Evolutionary conservation across 1,140 invertebrate species (phyloP).

Genomic region (Lordiphosa stackelbergi): DNA sequence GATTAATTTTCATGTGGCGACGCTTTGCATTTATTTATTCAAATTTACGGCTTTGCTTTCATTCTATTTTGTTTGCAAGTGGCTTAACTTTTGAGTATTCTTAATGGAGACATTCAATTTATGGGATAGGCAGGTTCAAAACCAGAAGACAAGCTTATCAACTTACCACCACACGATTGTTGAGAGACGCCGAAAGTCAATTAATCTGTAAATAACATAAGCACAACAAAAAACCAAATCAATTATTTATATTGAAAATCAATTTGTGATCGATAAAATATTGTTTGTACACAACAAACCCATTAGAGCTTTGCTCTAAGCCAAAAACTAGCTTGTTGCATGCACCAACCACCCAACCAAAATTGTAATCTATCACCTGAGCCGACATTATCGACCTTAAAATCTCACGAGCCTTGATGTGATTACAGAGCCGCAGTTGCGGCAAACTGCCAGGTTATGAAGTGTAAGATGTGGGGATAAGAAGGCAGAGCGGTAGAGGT

Average conservation of each 20-base stretch:
- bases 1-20: constrained; percentile 48
- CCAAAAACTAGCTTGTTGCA: constrained; percentile 1
- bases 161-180: too few species aligned
- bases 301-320: constrained; percentile 25
- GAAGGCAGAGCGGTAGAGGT: constrained; percentile 1
- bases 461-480: constrained; percentile 9
- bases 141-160: too few species aligned
- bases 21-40: constrained; percentile 33
- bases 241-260: too few species aligned
- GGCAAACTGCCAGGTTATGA: constrained; percentile 43
- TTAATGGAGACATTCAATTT: constrained; percentile 28
- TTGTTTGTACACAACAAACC: constrained; percentile 26
- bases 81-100: constrained; percentile 18
- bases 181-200: too few species aligned
- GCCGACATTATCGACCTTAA: constrained; percentile 61
- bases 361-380: constrained; percentile 59
- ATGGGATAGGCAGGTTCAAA: constrained; percentile 1
- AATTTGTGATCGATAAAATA: too few species aligned
- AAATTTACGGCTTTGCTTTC: constrained; percentile 22
- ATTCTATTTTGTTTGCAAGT: constrained; percentile 10
- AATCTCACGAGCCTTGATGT: constrained; percentile 60
- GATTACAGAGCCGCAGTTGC: constrained; percentile 45
- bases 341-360: constrained; percentile 2
- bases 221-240: not conserved
- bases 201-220: too few species aligned